Conservation (phyloP, 2,797 vertebrate species). For the Eulemur coronatus region DNA sequence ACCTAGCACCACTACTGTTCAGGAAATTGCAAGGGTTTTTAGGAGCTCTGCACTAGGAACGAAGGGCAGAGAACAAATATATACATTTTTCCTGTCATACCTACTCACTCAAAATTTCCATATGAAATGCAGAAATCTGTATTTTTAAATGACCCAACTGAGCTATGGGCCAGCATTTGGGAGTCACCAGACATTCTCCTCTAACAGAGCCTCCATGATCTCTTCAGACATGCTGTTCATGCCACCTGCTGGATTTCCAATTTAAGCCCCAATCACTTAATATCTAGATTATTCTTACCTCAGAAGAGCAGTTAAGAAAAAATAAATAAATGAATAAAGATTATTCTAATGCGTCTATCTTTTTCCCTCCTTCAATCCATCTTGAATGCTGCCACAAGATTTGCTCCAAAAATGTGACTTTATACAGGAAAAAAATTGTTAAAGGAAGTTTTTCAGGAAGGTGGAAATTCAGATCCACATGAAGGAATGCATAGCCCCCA, state of each 20-base stretch:
- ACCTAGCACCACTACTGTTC: background rate
- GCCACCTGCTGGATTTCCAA: background rate
- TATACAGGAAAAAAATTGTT: background rate
- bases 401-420: background rate
- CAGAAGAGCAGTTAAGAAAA: background rate
- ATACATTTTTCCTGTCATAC: background rate
- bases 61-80: background rate
- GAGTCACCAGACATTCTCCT: background rate
- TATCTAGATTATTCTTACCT: background rate
- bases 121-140: background rate
- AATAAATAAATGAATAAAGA: background rate
- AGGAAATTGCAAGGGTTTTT: background rate
- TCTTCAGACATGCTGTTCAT: background rate
- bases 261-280: background rate
- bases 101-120: background rate
- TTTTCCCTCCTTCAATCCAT: background rate
- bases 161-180: background rate
- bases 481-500: no score
- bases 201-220: background rate
- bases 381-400: background rate
- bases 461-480: no score
- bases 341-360: background rate
- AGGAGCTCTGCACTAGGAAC: background rate
- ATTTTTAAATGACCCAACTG: background rate
- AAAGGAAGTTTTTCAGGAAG: no score